These are phyloP conservation scores for Malurus leucopterus DNA, from an alignment of 2,797 vertebrate genomes.

Conservation along the genomic window DNA sequence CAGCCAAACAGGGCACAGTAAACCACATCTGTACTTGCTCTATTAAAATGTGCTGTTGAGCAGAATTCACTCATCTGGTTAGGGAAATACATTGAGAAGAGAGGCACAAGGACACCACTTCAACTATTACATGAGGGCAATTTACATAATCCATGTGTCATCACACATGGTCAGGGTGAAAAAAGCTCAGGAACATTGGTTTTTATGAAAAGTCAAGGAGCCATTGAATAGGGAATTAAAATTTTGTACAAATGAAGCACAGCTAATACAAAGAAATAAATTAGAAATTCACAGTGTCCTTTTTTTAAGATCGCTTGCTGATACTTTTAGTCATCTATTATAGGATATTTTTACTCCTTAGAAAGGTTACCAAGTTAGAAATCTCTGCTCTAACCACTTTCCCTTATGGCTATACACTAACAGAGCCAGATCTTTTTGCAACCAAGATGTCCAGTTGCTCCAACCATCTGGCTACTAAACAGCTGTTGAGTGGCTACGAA, in stretches of 20 bases:
- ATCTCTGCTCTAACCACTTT: not conserved
- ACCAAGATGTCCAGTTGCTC: not conserved
- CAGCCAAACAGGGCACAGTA: not conserved
- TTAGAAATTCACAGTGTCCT: accelerated
- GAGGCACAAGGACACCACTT: not conserved
- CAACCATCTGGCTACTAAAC: not conserved
- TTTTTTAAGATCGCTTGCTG: not conserved
- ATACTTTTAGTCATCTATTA: not conserved
- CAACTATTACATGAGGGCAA: not conserved
- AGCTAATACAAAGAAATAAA: not conserved
- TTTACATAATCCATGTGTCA: not conserved
- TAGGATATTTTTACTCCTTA: not conserved
- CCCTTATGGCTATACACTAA: not conserved
- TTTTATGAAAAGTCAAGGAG: not conserved
- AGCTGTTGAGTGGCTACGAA: not conserved
- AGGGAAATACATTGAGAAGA: not conserved
- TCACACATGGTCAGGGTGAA: accelerated
- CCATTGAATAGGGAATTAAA: not conserved
- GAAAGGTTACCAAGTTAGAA: not conserved
- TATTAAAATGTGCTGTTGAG: not conserved
- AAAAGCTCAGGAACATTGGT: not conserved
- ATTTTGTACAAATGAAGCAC: not conserved
- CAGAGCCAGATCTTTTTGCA: not conserved
- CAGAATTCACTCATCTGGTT: not conserved
- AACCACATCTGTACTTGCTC: not conserved